A percentile compares a stretch with the other conserved stretches of the same genome.
Conservation (phyloP, 1,140 invertebrate species). For the Bombus pyrosoma region DNA sequence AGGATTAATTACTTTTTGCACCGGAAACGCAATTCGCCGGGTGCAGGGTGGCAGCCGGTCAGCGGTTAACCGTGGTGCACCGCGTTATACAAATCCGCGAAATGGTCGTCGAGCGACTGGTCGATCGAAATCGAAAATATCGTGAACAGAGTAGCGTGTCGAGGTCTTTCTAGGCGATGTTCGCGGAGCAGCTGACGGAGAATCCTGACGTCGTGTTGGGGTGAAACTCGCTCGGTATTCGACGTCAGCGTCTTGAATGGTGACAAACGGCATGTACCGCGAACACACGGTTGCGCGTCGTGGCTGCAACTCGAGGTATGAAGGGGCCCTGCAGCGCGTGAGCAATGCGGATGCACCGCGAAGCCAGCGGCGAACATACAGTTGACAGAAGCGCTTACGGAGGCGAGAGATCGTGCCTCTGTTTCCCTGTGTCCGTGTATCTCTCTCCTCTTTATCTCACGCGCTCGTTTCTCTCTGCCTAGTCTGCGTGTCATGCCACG, state of each 20-base stretch:
- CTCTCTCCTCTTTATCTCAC: conserved; percentile 6
- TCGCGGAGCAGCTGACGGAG: conserved; percentile 34
- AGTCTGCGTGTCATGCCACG: too few species aligned
- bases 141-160: too few species aligned
- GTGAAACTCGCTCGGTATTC: conserved; percentile 64
- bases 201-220: conserved; percentile 49
- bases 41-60: not conserved
- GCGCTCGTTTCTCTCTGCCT: not conserved
- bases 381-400: conserved; percentile 68
- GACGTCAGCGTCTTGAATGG: conserved; percentile 67
- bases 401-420: conserved; percentile 64
- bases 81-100: conserved; percentile 21
- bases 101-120: not conserved
- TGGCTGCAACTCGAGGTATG: conserved; percentile 57
- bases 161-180: not conserved
- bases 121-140: not conserved
- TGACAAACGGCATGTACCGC: conserved; percentile 70
- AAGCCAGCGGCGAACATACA: conserved; percentile 53
- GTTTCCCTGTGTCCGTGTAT: conserved; percentile 24
- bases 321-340: conserved; percentile 63
- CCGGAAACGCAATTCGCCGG: conserved; percentile 1
- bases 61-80: conserved; percentile 8
- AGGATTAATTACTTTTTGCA: conserved; percentile 4
- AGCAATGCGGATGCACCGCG: conserved; percentile 67
- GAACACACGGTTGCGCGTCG: conserved; percentile 64